A percentile compares a stretch with the other conserved stretches of the same genome.
These are phyloP conservation scores for Drosophila rubida DNA, from an alignment of 2,888 invertebrate species.

Conservation along the genomic window DNA sequence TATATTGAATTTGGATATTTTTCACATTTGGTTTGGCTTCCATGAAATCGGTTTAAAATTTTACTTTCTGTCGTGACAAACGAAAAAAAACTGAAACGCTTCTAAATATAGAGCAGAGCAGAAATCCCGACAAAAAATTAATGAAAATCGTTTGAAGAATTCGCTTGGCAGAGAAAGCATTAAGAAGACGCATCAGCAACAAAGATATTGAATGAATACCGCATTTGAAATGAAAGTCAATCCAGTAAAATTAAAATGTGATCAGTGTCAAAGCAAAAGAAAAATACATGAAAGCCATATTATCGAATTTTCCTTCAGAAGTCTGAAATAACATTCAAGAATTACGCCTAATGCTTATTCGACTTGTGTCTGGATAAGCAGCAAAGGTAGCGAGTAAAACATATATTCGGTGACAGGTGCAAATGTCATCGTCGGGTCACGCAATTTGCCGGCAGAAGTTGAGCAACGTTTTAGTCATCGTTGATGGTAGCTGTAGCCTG, in stretches of 20 bases:
- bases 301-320: conserved; percentile 8
- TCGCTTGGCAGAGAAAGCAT: not conserved
- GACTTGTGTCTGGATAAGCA: conserved; percentile 6
- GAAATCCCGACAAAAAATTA: conserved; percentile 5
- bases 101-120: conserved; percentile 35
- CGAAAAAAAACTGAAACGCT: conserved; percentile 5
- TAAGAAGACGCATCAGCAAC: not conserved
- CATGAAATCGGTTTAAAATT: conserved; percentile 15
- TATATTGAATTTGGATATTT: conserved; percentile 65
- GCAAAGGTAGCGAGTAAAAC: not conserved
- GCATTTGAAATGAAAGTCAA: not conserved
- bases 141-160: not conserved
- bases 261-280: not conserved
- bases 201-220: not conserved
- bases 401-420: conserved; percentile 53
- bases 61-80: conserved; percentile 20
- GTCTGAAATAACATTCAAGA: conserved; percentile 20
- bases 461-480: conserved; percentile 26
- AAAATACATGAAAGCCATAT: conserved; percentile 24
- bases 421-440: conserved; percentile 59
- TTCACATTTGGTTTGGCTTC: conserved; percentile 24
- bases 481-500: conserved; percentile 19
- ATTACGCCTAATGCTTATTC: conserved; percentile 9
- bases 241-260: not conserved
- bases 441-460: conserved; percentile 51